phyloP scores from a whole-genome alignment of 2,888 invertebrate genomes.

The Pseudoips prasinana region DNA sequence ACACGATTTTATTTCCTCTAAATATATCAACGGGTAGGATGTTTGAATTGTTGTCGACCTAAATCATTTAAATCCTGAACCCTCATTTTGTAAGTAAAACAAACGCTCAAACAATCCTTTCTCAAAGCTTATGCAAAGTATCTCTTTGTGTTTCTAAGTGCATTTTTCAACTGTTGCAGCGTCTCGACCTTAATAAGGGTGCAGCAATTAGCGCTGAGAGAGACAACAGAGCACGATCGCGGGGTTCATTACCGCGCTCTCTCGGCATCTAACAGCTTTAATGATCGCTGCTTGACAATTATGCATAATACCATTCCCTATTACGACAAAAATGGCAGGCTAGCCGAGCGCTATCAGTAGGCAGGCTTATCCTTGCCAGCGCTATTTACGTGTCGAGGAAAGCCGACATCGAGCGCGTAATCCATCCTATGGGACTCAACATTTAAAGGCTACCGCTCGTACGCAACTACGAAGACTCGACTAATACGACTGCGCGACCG shows the following conservation, averaged over 20 bases:
- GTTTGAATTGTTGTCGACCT: slow-evolving; percentile 17
- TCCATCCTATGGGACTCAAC: no score
- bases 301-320: slow-evolving; percentile 36
- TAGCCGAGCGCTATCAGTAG: no score
- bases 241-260: slow-evolving; percentile 52
- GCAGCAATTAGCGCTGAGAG: slow-evolving; percentile 55
- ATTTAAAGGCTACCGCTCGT: no score
- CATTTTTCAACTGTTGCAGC: slow-evolving; percentile 50
- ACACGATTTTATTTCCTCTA: slow-evolving; percentile 46
- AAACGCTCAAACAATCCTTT: slow-evolving; percentile 16
- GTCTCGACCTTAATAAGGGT: slow-evolving; percentile 59
- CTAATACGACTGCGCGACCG: no score
- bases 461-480: no score
- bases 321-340: slow-evolving; percentile 24
- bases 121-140: slow-evolving; percentile 25
- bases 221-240: slow-evolving; percentile 47
- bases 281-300: slow-evolving; percentile 44
- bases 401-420: no score
- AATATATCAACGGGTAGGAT: slow-evolving; percentile 34
- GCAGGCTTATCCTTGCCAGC: no score
- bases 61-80: slow-evolving; percentile 17
- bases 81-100: slow-evolving; percentile 14
- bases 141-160: slow-evolving; percentile 39
- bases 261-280: slow-evolving; percentile 43
- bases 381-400: no score